Conservation (phyloP, 2,113 vertebrate species). For the Naja naja region DNA sequence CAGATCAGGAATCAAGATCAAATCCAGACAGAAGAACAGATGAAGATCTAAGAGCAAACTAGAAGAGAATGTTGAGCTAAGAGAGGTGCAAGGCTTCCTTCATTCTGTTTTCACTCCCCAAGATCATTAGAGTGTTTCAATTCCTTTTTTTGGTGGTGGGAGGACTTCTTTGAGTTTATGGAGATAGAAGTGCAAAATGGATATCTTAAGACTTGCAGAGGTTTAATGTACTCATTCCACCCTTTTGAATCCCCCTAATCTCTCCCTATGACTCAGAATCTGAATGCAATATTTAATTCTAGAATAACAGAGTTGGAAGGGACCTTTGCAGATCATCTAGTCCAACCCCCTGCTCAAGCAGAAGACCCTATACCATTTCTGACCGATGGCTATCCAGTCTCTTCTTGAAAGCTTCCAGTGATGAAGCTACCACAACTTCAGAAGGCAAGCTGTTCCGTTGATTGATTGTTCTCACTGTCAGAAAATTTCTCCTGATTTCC, state of each 20-base stretch:
- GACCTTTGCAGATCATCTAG: too few species aligned
- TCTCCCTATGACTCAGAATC: not conserved
- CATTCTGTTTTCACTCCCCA: not conserved
- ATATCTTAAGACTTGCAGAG: not conserved
- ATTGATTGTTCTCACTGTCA: too few species aligned
- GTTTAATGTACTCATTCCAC: not conserved
- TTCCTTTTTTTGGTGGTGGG: not conserved
- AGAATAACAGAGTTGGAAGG: too few species aligned
- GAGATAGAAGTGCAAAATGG: not conserved
- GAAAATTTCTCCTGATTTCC: too few species aligned
- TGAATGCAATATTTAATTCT: not conserved
- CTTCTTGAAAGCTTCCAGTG: too few species aligned
- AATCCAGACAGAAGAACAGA: not conserved
- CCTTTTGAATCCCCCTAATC: not conserved
- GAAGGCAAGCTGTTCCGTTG: too few species aligned
- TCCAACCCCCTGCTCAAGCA: too few species aligned
- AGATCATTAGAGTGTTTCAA: not conserved
- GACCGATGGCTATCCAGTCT: too few species aligned
- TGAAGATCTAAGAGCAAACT: not conserved
- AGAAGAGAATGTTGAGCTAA: not conserved
- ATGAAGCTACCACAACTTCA: too few species aligned
- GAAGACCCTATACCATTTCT: too few species aligned
- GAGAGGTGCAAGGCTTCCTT: not conserved
- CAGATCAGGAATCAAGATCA: not conserved
- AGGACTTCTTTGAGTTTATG: not conserved